Evolutionary conservation across 2,888 invertebrate genomes (phyloP).

Genomic region (Aethes cnicana): DNA sequence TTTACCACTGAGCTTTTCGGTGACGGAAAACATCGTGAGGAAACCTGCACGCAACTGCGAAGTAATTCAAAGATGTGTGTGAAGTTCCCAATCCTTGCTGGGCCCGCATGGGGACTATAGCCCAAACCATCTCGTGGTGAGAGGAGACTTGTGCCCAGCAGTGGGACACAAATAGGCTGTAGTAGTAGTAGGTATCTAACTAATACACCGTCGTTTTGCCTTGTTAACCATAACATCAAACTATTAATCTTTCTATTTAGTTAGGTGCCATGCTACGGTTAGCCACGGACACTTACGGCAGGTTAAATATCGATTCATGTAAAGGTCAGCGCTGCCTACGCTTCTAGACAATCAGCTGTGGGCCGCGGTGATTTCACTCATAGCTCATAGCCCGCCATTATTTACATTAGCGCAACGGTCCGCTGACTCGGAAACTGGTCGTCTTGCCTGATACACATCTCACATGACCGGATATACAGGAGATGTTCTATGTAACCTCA

Average conservation of each 20-base stretch:
- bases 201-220: no score
- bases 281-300: constrained; percentile 4
- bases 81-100: no score
- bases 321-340: constrained; percentile 17
- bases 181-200: no score
- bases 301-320: constrained; percentile 21
- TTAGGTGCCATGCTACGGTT: not conserved
- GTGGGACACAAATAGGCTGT: no score
- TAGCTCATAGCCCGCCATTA: constrained; percentile 12
- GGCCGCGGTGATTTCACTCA: constrained; percentile 16
- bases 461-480: not conserved
- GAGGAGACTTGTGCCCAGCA: no score
- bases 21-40: no score
- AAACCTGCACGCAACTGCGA: no score
- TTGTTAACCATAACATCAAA: no score
- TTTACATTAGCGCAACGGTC: constrained; percentile 48
- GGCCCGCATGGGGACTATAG: no score
- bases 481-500: constrained; percentile 15
- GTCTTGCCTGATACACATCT: constrained; percentile 34
- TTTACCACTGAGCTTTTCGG: no score
- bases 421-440: constrained; percentile 55
- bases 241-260: not conserved
- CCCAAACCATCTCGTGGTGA: no score
- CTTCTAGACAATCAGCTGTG: constrained; percentile 8
- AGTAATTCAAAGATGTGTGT: no score